Base-by-base conservation (phyloP, 1,140 invertebrate species). In the Tetramorium parvispinum region DNA sequence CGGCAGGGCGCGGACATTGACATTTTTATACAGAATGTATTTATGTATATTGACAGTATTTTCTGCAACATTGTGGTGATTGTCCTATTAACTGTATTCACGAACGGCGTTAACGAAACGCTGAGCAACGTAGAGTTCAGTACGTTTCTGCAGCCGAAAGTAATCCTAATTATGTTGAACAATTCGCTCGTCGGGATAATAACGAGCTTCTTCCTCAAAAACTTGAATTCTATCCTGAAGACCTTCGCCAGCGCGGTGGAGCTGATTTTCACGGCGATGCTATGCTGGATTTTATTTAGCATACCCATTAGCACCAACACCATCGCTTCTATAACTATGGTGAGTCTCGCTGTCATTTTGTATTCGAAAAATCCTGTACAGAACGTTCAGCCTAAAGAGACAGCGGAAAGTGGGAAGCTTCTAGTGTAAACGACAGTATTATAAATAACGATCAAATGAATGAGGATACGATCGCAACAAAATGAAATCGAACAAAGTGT, bases 21-120 rank as follows among this genome's bases (percentile, higher is more conserved):
- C 93, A 98, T 99, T 88, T 98, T 98, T 95, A 94, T 99, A 85
- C 99, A 99, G 95, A 99, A 99, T 95, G 96, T 98, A 1, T 99
- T 98, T 92, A 99, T 99, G 98, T 99, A 99, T 93, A 91, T 98
- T 13, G 98, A 99, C 94, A 99, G 98, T 40, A 98, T 99, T 89
- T 91, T 99, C 18, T 99, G 98, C 93, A 99, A 99, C 95, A 92
- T 97, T 11, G 91, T 96, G 32, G 94, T 98, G 24, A 94, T 99
- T 24, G 91, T 96, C 21, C 93, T 98, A 24, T 93, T 99, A 65
- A 88, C 96, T 24, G 92, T 49, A 11, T 87, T 97, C 10, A 96
- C 97, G 92, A 97, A 97, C 3, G 96, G 97, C 92, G 88, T 97
- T 0, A 66, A 91, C 3, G 94, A 94, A 77, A 96, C 97, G 24